Evolutionary conservation across 2,888 invertebrate species (phyloP), one percentile per base, ranked within the genome.

Genomic region (Strigamia maritima): DNA sequence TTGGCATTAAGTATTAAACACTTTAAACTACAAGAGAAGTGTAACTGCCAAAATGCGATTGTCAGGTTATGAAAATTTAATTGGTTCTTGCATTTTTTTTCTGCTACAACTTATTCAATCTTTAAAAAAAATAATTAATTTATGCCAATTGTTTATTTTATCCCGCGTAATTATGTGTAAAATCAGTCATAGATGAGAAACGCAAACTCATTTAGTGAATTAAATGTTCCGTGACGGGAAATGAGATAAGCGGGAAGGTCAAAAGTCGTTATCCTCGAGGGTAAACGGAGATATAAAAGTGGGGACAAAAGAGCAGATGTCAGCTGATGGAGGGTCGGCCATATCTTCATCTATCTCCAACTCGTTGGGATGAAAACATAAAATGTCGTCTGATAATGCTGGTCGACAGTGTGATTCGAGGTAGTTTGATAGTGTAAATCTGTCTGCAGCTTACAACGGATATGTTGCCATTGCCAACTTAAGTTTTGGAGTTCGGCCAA

Each of bases 351-450:
- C 60, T 60, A 60, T 10, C 24, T 19, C 2, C 7, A 60, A 24
- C 24, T 2, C 22, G 54, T 8, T 2, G 60, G 60, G 60, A 22
- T 60, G 19, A 60, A 60, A 60, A n/a, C n/a, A n/a, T n/a, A n/a
- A 60, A 22, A 19, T 19, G 60, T 4, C 60, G 60, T 19, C 60
- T 60, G 60, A 60, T 60, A 60, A 60, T 60, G 60, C 8, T n/a
- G 60, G 60, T 22, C 24, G 60, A 60, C 60, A 60, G 22, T 60
- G 60, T 19, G 16, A 24, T 60, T 10, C 16, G 19, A 60, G 60
- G 60, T 60, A 60, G 60, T 60, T 60, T 22, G 60, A 60, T 60
- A 60, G 60, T 60, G 60, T 60, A 60, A 60, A 60, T 60, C 60
- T 60, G 60, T 60, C 60, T 60, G 19, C 22, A 24, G 24, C 60